Evolutionary conservation across 2,888 invertebrate species (phyloP).

Genomic region (Erebia epiphron): DNA sequence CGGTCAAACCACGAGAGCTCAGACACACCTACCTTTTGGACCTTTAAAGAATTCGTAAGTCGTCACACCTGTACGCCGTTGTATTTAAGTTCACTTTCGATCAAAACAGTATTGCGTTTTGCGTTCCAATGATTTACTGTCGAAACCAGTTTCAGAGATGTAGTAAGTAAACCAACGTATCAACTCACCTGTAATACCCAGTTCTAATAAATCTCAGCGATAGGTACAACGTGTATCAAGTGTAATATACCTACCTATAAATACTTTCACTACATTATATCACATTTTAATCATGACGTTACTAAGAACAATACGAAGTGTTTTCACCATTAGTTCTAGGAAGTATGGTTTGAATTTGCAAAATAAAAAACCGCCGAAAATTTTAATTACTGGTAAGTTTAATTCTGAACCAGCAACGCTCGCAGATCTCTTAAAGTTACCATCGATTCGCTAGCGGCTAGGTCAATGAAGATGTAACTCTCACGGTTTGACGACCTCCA

Average conservation of each 20-base stretch:
- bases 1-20: conserved; percentile 24
- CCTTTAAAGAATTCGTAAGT: conserved; percentile 39
- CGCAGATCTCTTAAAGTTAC: not conserved
- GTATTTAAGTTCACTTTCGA: conserved; percentile 51
- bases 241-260: conserved; percentile 1
- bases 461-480: too few relatives aligned
- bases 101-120: conserved; percentile 6
- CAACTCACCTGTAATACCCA: conserved; percentile 43
- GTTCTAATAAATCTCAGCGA: conserved; percentile 59
- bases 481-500: too few relatives aligned
- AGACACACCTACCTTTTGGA: conserved; percentile 58
- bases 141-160: conserved; percentile 59
- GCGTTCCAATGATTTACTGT: conserved; percentile 11
- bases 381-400: conserved; percentile 82
- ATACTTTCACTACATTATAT: conserved; percentile 4
- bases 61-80: conserved; percentile 22
- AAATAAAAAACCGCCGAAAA: conserved; percentile 71
- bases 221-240: conserved; percentile 57
- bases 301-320: conserved; percentile 58
- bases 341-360: conserved; percentile 55
- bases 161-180: conserved; percentile 54
- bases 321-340: conserved; percentile 53
- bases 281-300: conserved; percentile 51
- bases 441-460: too few relatives aligned
- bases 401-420: not conserved